Conservation (phyloP, 2,888 invertebrate species). For the Pterostichus niger region DNA sequence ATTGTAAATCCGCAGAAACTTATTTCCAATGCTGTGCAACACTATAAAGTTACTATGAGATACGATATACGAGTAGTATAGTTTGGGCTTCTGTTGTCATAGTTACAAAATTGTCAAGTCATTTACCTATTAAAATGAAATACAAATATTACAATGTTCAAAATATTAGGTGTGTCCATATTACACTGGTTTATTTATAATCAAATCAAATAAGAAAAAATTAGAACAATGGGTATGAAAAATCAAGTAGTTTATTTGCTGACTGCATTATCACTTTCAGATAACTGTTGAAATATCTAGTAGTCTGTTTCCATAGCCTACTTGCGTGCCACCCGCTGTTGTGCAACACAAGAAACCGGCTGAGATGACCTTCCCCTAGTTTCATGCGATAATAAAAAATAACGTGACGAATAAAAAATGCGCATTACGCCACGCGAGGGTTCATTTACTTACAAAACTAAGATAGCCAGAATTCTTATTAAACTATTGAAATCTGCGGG, state of each 20-base stretch:
- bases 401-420: slow-evolving; percentile 62
- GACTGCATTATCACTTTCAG: slow-evolving; percentile 16
- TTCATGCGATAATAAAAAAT: slow-evolving; percentile 59
- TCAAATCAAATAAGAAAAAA: background rate
- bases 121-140: too few relatives aligned
- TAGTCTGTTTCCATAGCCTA: background rate
- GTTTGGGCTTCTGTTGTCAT: too few relatives aligned
- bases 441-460: slow-evolving; percentile 33
- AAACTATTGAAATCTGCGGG: background rate
- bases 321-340: slow-evolving; percentile 28
- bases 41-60: too few relatives aligned
- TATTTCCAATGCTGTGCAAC: too few relatives aligned
- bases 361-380: slow-evolving; percentile 54
- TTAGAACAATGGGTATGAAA: background rate
- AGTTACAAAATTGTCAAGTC: too few relatives aligned
- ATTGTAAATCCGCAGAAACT: too few relatives aligned
- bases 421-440: slow-evolving; percentile 55
- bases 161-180: too few relatives aligned
- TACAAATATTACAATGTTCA: too few relatives aligned
- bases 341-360: slow-evolving; percentile 33
- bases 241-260: slow-evolving; percentile 3
- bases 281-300: slow-evolving; percentile 44
- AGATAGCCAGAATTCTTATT: slow-evolving; percentile 2
- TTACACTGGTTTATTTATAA: too few relatives aligned
- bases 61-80: too few relatives aligned